Conservation (phyloP, 2,797 vertebrate species). For the Salmo trutta region DNA sequence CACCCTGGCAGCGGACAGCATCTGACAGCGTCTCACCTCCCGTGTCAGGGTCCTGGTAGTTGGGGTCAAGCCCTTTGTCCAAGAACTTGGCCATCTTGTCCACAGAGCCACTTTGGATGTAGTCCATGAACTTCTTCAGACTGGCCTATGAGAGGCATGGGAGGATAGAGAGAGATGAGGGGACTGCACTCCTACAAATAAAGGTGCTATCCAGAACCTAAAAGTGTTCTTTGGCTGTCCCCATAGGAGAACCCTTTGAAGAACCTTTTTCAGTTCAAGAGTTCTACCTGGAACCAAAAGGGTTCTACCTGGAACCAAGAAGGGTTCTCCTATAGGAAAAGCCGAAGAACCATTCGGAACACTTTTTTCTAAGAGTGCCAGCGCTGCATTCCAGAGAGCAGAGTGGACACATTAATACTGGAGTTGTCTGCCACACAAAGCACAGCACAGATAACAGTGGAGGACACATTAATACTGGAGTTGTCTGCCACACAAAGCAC, state of each 20-base stretch:
- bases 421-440: background rate
- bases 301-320: too few relatives aligned
- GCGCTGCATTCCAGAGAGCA: background rate
- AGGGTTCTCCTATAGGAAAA: too few relatives aligned
- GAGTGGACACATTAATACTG: background rate
- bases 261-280: background rate
- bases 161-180: background rate
- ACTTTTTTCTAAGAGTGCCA: background rate
- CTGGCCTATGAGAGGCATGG: slow-evolving; percentile 77
- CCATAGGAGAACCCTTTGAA: too few relatives aligned
- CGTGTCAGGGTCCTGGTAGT: slow-evolving; percentile 88
- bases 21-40: slow-evolving; percentile 75
- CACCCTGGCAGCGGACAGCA: background rate
- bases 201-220: too few relatives aligned
- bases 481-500: too few relatives aligned
- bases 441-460: background rate
- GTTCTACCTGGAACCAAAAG: background rate
- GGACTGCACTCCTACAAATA: background rate
- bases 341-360: too few relatives aligned
- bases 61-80: slow-evolving; percentile 91
- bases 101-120: slow-evolving; percentile 85
- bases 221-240: too few relatives aligned
- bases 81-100: slow-evolving; percentile 89
- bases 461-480: too few relatives aligned
- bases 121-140: slow-evolving; percentile 91